Base-by-base conservation (phyloP, 2,797 vertebrate genomes). In the Limosa lapponica region DNA sequence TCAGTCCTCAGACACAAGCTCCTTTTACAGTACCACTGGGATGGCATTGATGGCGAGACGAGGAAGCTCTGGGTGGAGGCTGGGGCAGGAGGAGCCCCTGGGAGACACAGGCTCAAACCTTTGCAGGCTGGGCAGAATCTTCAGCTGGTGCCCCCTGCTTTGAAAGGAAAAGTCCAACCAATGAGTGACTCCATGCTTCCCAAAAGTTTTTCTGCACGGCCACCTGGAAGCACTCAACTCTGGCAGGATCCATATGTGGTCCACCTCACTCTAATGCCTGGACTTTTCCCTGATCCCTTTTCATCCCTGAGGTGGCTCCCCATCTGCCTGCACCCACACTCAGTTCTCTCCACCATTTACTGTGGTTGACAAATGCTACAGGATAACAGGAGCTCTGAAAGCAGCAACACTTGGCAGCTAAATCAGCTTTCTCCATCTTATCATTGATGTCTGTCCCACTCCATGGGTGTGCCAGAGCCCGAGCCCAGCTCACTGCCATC, bases 391-490 rank as follows among this genome's bases (percentile, higher is more conserved):
- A 54, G 14, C 58, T 64, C 78, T 57, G 44, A 71, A 39, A 61
- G 61, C 48, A 86, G 52, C 57, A 64, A 24, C 1, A 1, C 30
- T 55, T 11, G 62, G 78, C 58, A 91, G 51, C 30, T 46, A 4
- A 11, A 66, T 36, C 54, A 41, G 36, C 32, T 59, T 49, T 46
- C 67, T 49, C n/a, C 84, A 51, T 48, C 23, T 46, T 32, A 18
- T 5, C 9, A 0, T 5, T 44, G 27, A 9, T 8, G n/a, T 8
- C 13, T 37, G 43, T 59, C 30, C n/a, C 0, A 0, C 55, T 2
- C 25, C 3, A 5, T 4, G 66, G 37, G 11, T 32, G 84, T 65
- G 62, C n/a, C 2, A 0, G 46, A 49, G 55, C 36, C 81, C 8
- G 5, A 61, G 59, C 51, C n/a, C 41, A 20, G 65, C 27, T 37